Base-by-base conservation (phyloP, 2,888 invertebrate genomes). In the Noctua fimbriata region DNA sequence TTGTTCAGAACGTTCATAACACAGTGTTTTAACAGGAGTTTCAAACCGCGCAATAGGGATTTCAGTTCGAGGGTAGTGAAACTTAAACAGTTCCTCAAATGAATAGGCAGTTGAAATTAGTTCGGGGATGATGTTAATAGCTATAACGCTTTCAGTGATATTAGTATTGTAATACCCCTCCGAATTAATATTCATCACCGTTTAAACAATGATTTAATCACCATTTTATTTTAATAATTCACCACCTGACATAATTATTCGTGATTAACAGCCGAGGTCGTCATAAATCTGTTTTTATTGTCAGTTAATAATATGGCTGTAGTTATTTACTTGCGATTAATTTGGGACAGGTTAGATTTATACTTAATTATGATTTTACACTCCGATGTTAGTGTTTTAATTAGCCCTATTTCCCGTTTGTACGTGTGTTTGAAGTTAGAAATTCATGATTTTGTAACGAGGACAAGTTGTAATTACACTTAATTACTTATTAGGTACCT, bases 241-340 rank as follows among this genome's bases (percentile, higher is more conserved):
- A 82, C 78, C 74, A 79, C 69, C 69, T 84, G 76, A 60, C 52
- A 73, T 73, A 76, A 82, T 85, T 81, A 80, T 83, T 75, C 71
- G 52, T 88, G 76, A 88, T 86, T 83, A 89, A 83, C 73, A 78
- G 66, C 63, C 69, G 80, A 72, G 63, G 80, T 70, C 36, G 55
- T 79, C 36, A 88, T 89, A 88, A 86, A 89, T 88, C 69, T 67
- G 69, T 36, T 76, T 87, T 88, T 89, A 89, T 81, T 81, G 67
- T 81, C 73, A 75, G 73, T 81, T 83, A 86, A 89, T 89, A 82
- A 86, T 66, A 69, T 52, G 6, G 41, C 28, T 67, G 18, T 73
- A 75, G 77, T 85, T 85, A 81, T 83, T 83, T 81, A 83, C 52
- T 69, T 78, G 63, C 44, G 60, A 73, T 83, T 76, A 79, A 80